Percentiles rank a stretch among this genome's conserved stretches.
These are phyloP conservation scores for Reticulitermes lucifugus DNA, from an alignment of 2,888 invertebrate species.

Conservation along the genomic window DNA sequence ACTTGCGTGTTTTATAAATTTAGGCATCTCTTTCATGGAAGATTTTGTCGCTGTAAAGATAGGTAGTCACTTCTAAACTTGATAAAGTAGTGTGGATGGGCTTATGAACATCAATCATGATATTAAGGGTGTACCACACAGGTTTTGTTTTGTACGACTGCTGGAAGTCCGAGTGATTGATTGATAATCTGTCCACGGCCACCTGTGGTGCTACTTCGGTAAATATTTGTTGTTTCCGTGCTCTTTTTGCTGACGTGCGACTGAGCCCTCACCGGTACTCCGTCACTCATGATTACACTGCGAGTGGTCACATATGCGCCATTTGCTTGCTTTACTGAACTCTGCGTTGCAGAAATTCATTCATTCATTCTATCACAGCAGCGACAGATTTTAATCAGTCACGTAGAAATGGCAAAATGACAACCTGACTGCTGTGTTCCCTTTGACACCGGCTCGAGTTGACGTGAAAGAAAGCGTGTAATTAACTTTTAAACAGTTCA, in stretches of 20 bases:
- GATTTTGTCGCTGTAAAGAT: not conserved
- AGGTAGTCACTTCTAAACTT: not conserved
- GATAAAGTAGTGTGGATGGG: not conserved
- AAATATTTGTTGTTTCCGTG: not conserved
- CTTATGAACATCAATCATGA: not conserved
- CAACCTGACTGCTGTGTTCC: not conserved
- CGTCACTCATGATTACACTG: not conserved
- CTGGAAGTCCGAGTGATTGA: not conserved
- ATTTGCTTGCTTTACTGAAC: not conserved
- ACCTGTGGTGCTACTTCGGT: constrained; percentile 2
- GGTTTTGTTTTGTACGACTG: not conserved
- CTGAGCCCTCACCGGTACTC: not conserved
- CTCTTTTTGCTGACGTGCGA: not conserved
- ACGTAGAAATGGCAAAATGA: not conserved
- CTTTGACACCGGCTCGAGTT: not conserved
- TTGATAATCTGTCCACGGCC: constrained; percentile 11
- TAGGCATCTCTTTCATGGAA: not conserved
- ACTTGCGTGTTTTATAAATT: not conserved
- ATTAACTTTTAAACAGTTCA: not conserved
- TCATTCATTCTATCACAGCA: not conserved
- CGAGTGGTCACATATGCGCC: constrained; percentile 7
- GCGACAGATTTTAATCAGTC: not conserved
- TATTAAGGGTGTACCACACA: not conserved
- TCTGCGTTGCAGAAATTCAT: not conserved
- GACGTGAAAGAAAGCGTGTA: not conserved